Evolutionary conservation across 2,888 invertebrate genomes (phyloP), one percentile per base, ranked within the genome.

Genomic region (Oxycera nigricornis): DNA sequence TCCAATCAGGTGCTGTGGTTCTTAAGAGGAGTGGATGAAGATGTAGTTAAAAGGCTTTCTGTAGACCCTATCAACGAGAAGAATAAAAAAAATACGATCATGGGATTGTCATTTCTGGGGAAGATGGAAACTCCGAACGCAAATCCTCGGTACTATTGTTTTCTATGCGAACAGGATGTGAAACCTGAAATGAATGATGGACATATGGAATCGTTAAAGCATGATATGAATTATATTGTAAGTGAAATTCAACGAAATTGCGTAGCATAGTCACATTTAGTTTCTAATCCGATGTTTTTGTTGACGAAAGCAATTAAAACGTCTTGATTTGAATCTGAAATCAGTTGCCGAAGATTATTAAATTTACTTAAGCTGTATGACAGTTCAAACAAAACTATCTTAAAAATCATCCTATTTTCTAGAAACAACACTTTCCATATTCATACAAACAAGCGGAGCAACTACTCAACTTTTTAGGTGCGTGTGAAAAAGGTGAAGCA

Each of bases 391-490:
- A n/a, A n/a, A n/a, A n/a, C n/a, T n/a, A n/a, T n/a, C n/a, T n/a
- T n/a, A n/a, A n/a, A n/a, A n/a, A n/a, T n/a, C n/a, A n/a, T n/a
- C 22, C 6, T 20, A 22, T 41, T 41, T 76, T 74, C n/a, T 22
- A 77, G 77, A 59, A 14, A n/a, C 61, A 70, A 73, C 75, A 75
- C 59, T 77, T 77, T 35, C 75, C 74, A 1, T 73, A 62, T 57
- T 35, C 74, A 22, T 75, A 73, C 39, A 65, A 65, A 31, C 73
- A 73, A 61, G 74, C 31, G 1, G 11, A 28, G 9, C 3, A 6
- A 1, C 24, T 24, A 6, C 24, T 46, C 9, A 68, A 41, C n/a
- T 39, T 68, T n/a, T 14, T 17, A 14, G 50, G 26, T 20, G 28
- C 14, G 3, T 2, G 1, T 46, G 30, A 41, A 46, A 26, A 22